Base-by-base conservation (phyloP, 2,113 vertebrate species). In the Plotosus lineatus region DNA sequence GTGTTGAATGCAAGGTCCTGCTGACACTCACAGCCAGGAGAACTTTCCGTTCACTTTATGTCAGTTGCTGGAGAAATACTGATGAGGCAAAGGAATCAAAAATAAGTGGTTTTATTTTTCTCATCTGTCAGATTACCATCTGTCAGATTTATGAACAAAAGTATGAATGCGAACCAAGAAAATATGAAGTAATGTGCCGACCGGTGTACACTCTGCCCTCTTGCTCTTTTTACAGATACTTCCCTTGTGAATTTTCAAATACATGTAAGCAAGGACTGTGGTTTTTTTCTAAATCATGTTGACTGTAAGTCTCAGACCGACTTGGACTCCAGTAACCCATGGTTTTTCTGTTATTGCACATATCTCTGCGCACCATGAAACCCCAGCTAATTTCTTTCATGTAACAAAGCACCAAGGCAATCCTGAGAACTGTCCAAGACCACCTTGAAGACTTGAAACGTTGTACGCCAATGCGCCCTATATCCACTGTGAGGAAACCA, bases 321-420 rank as follows among this genome's bases (percentile, higher is more conserved):
- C 77, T 75, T 51, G 60, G 81, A 63, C 73, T 82, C 68, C 68
- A 63, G 17, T 90, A 87, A 90, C 86, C 90, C 86, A 91, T 78
- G 87, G 86, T 86, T 85, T 50, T 83, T 87, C 88, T 89, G 88
- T 92, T 92, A 90, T 90, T 90, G 80, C 91, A 87, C 86, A 86
- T 88, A 91, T 88, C 81, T 86, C 87, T 63, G 87, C 85, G 50
- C 88, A 84, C 85, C 82, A 85, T 91, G 86, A 93, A 94, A 94
- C 94, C 88, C 74, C 92, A 91, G 85, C 93, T 96, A 96, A 97
- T 94, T 96, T 93, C 93, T 95, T 96, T 95, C 94, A 94, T 89
- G 92, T 96, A 95, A 91, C 91, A 89, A 87, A 91, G 90, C 92
- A 94, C 93, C 91, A 90, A 90, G 86, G 92, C 90, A 91, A 94